Conservation (phyloP, 2,888 invertebrate species). For the Trachelus iudaicus region DNA sequence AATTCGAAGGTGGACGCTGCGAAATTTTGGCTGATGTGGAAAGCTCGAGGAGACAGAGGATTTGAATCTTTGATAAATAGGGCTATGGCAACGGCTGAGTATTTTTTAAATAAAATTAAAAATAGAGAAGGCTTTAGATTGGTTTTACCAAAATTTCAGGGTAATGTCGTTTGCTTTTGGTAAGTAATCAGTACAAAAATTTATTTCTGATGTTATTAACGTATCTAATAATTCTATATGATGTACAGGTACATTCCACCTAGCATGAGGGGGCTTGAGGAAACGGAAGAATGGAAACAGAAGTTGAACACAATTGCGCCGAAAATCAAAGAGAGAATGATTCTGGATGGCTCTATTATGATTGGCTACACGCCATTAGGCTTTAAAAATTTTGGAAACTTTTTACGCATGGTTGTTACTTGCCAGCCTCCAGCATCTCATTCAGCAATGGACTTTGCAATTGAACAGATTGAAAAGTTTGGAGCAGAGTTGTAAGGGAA, state of each 20-base stretch:
- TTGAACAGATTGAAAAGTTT: constrained; percentile 74
- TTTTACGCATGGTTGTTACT: constrained; percentile 80
- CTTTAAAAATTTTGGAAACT: constrained; percentile 75
- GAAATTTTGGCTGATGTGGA: constrained; percentile 94
- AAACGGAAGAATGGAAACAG: constrained; percentile 68
- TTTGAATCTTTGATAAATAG: constrained; percentile 73
- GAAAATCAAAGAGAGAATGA: constrained; percentile 78
- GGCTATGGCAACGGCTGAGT: constrained; percentile 72
- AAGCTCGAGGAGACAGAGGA: constrained; percentile 77
- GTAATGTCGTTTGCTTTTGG: constrained; percentile 93
- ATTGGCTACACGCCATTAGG: constrained; percentile 80
- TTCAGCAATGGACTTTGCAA: constrained; percentile 72
- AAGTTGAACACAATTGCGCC: constrained; percentile 71
- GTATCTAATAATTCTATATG: background rate
- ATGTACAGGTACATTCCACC: constrained; percentile 72
- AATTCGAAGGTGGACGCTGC: constrained; percentile 79
- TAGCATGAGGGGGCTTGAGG: constrained; percentile 63
- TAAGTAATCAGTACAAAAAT: constrained; percentile 68
- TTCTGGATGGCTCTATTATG: constrained; percentile 75
- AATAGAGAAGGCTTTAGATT: constrained; percentile 72
- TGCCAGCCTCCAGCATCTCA: constrained; percentile 75
- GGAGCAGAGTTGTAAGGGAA: constrained; percentile 65
- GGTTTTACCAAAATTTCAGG: constrained; percentile 74
- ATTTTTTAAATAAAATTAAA: constrained; percentile 69
- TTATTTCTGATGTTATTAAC: background rate